Evolutionary conservation across 2,113 vertebrate genomes (phyloP).

Genomic region (Mustela lutreola): DNA sequence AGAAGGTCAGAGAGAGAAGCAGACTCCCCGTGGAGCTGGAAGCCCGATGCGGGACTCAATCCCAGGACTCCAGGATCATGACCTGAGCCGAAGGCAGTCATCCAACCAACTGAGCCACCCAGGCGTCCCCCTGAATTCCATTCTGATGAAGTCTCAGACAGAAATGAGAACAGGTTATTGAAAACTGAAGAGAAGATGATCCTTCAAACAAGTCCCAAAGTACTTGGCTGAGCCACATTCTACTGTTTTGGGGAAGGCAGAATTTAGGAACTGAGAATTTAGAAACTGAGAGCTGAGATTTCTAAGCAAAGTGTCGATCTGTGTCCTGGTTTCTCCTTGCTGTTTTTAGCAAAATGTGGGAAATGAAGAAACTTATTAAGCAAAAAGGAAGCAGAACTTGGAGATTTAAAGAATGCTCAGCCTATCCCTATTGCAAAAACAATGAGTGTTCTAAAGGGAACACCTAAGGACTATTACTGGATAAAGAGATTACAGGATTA

Average conservation of each 20-base stretch:
- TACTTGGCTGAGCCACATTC: neutral
- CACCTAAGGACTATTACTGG: too few species aligned
- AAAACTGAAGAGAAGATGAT: neutral
- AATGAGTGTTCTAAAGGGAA: neutral
- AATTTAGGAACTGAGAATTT: neutral
- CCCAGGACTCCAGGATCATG: too few species aligned
- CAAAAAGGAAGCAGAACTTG: neutral
- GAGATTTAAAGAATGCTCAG: neutral
- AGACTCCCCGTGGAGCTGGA: too few species aligned
- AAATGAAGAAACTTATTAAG: neutral
- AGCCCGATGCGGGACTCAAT: too few species aligned
- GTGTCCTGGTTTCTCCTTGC: neutral
- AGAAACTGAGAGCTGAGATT: neutral
- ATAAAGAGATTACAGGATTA: neutral
- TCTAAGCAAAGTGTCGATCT: neutral
- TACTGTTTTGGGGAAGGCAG: neutral
- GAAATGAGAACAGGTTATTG: neutral
- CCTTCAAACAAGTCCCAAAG: neutral
- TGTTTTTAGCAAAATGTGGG: neutral
- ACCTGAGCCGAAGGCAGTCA: too few species aligned
- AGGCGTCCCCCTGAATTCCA: neutral
- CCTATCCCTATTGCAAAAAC: neutral
- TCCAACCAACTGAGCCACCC: too few species aligned
- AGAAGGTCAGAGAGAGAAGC: too few species aligned
- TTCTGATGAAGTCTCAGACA: neutral